Percentiles rank a stretch among this genome's conserved stretches.
phyloP scores from a whole-genome alignment of 2,113 vertebrate species.

The Geothlypis trichas region DNA sequence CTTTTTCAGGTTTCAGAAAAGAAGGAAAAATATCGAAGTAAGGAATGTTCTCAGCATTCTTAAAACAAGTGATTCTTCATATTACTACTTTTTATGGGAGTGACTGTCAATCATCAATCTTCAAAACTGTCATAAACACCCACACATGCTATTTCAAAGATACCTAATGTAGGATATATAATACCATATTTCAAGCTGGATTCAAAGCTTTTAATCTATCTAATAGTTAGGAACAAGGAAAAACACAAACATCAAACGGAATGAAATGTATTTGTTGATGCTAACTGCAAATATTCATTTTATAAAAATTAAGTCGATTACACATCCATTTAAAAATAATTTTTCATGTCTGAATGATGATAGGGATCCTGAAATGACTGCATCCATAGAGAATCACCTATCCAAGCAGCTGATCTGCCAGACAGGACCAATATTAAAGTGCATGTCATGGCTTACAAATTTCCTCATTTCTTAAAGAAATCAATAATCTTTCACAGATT shows the following conservation, averaged over 20 bases:
- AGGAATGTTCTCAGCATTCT: slow-evolving; percentile 25
- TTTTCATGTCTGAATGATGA: background rate
- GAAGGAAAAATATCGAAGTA: background rate
- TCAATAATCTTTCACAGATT: background rate
- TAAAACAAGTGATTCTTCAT: slow-evolving; percentile 33
- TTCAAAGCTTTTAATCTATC: slow-evolving; percentile 72
- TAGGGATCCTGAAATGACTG: background rate
- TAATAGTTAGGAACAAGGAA: slow-evolving; percentile 67
- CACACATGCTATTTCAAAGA: slow-evolving; percentile 59
- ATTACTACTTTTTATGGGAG: slow-evolving; percentile 56
- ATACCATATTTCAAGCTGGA: slow-evolving; percentile 65
- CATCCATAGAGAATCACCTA: background rate
- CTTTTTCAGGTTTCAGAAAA: background rate
- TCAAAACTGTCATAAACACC: slow-evolving; percentile 62
- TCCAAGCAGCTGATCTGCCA: background rate
- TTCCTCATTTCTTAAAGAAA: background rate
- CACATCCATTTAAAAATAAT: background rate
- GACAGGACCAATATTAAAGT: background rate
- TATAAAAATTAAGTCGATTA: slow-evolving; percentile 26
- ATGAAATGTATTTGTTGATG: slow-evolving; percentile 61
- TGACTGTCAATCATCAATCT: slow-evolving; percentile 48
- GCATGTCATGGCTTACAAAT: background rate
- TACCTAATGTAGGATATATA: slow-evolving; percentile 60
- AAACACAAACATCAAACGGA: slow-evolving; percentile 64
- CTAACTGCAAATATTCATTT: slow-evolving; percentile 9